Evolutionary conservation across 2,888 invertebrate genomes (phyloP).

Genomic region (Scaptomyza parva): DNA sequence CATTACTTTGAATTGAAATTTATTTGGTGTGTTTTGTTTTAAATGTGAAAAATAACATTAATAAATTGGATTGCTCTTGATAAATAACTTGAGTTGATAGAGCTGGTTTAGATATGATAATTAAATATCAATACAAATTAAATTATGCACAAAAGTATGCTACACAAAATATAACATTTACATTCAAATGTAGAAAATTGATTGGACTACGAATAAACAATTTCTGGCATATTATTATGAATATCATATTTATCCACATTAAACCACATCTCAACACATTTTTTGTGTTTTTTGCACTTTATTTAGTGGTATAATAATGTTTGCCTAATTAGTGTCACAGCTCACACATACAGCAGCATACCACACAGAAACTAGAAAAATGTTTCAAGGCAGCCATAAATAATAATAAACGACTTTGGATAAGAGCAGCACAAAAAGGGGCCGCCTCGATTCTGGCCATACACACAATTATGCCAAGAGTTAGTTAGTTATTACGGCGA

Average conservation of each 20-base stretch:
- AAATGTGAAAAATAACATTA: conserved; percentile 11
- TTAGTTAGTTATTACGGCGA: conserved; percentile 66
- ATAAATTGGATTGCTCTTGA: conserved; percentile 20
- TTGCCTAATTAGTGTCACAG: conserved; percentile 36
- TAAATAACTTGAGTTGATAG: neutral
- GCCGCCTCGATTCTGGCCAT: neutral
- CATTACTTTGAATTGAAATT: conserved; percentile 64
- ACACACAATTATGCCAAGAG: conserved; percentile 56
- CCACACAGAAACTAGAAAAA: conserved; percentile 5
- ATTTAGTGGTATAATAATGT: conserved; percentile 10
- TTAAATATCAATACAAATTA: neutral
- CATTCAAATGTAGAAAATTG: neutral
- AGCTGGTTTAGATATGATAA: neutral
- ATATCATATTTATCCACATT: neutral
- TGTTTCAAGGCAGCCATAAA: conserved; percentile 43
- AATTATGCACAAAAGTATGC: neutral
- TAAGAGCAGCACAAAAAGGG: conserved; percentile 11
- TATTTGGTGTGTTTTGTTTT: conserved; percentile 42
- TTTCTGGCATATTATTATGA: neutral
- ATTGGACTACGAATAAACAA: neutral
- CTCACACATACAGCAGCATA: conserved; percentile 12
- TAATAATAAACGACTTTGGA: conserved; percentile 58
- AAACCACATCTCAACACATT: neutral
- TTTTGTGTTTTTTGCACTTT: neutral
- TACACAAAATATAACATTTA: neutral